These are phyloP conservation scores for Drosophila biarmipes DNA, from an alignment of 1,140 invertebrate species.

Conservation along the genomic window DNA sequence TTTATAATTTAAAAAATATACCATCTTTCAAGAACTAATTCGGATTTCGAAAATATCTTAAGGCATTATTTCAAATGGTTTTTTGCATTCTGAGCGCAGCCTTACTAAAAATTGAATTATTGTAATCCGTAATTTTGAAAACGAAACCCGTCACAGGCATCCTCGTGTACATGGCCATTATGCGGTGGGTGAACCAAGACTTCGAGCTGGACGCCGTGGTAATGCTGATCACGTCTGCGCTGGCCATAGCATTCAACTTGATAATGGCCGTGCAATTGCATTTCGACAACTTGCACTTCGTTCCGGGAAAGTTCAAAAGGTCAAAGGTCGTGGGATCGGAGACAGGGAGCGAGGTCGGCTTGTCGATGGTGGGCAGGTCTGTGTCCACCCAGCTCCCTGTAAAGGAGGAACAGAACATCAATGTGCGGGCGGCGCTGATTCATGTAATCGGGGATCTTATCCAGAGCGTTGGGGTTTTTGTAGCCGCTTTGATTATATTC, in stretches of 20 bases:
- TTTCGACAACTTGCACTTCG: slow-evolving; percentile 39
- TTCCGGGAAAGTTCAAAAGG: not conserved
- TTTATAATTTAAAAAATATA: too few relatives aligned
- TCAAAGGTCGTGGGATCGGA: not conserved
- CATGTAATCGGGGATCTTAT: slow-evolving; percentile 96
- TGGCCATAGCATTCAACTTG: slow-evolving; percentile 93
- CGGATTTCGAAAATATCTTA: too few relatives aligned
- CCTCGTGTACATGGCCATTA: slow-evolving; percentile 92
- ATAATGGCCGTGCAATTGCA: slow-evolving; percentile 93
- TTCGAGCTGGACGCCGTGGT: slow-evolving; percentile 92
- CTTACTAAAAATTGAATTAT: too few relatives aligned
- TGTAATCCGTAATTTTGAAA: too few relatives aligned
- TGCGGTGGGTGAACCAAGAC: slow-evolving; percentile 88
- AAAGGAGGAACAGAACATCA: slow-evolving; percentile 88
- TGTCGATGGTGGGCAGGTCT: slow-evolving; percentile 10
- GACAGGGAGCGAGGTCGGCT: not conserved
- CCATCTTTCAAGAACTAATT: too few relatives aligned
- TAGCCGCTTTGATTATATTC: slow-evolving; percentile 91
- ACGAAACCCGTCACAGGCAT: slow-evolving; percentile 85
- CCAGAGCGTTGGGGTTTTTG: slow-evolving; percentile 93
- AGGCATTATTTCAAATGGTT: too few relatives aligned
- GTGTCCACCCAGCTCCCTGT: slow-evolving; percentile 11
- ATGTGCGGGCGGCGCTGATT: slow-evolving; percentile 94
- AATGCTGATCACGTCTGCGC: slow-evolving; percentile 93
- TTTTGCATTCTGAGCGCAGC: too few relatives aligned